Conservation (phyloP, 2,797 vertebrate species). For the Coregonus sp. region DNA sequence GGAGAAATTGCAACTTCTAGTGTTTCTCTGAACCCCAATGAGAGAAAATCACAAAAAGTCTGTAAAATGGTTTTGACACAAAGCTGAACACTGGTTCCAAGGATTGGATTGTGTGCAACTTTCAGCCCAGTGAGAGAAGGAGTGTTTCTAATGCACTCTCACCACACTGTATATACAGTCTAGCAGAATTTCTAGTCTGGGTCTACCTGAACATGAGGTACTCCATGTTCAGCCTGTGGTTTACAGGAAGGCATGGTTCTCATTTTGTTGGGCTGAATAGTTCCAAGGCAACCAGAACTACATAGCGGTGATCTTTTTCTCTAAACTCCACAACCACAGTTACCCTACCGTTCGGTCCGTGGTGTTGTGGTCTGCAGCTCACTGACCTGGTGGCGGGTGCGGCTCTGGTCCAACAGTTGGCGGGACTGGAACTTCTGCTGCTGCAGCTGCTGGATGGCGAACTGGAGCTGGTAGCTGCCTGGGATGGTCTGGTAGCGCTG, state of each 20-base stretch:
- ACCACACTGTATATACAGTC: constrained; percentile 3
- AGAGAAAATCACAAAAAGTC: constrained; percentile 27
- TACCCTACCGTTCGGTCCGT: neutral
- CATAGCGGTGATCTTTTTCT: neutral
- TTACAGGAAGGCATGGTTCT: neutral
- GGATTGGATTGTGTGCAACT: constrained; percentile 8
- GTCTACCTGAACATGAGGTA: constrained; percentile 1
- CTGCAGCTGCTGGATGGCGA: constrained; percentile 87
- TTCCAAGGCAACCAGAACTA: neutral
- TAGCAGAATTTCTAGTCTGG: neutral
- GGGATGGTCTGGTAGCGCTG: constrained; percentile 67
- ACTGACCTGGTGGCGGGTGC: constrained; percentile 81
- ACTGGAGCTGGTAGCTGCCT: constrained; percentile 85
- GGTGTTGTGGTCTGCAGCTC: neutral
- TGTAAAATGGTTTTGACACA: constrained; percentile 28
- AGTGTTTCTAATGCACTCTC: neutral
- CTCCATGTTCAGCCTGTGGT: neutral
- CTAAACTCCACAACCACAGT: neutral
- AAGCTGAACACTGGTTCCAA: constrained; percentile 20
- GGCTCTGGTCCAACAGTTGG: constrained; percentile 83
- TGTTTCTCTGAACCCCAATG: constrained; percentile 31
- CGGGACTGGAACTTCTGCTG: constrained; percentile 84
- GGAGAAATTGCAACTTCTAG: constrained; percentile 28
- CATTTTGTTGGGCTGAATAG: neutral
- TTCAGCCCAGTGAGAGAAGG: constrained; percentile 8